Conservation (phyloP, 2,888 invertebrate genomes). For the Pseudeuparius sepicola region DNA sequence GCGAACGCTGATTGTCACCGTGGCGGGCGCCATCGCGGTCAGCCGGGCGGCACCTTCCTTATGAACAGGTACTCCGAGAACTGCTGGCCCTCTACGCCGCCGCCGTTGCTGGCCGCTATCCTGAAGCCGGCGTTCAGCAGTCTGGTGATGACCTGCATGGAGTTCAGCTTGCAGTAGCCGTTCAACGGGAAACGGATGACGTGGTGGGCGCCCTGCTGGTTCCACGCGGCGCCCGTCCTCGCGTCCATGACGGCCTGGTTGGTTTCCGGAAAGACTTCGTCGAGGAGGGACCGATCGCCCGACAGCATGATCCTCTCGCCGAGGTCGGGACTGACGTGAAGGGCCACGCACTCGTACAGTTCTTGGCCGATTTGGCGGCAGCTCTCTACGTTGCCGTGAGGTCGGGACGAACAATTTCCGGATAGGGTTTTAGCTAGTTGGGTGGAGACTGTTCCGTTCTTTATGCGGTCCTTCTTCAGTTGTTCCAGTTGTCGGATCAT, state of each 20-base stretch:
- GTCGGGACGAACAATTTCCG: slow-evolving; percentile 6
- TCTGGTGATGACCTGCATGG: slow-evolving; percentile 78
- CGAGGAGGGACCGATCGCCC: slow-evolving; percentile 65
- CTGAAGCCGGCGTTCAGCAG: slow-evolving; percentile 69
- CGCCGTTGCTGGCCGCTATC: slow-evolving; percentile 74
- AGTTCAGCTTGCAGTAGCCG: slow-evolving; percentile 82
- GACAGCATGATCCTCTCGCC: slow-evolving; percentile 75
- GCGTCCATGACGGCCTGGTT: slow-evolving; percentile 72
- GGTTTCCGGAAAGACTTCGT: slow-evolving; percentile 66
- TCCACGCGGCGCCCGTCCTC: slow-evolving; percentile 67
- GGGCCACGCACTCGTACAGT: slow-evolving; percentile 66
- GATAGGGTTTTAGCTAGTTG: slow-evolving; percentile 20
- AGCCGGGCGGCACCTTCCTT: slow-evolving; percentile 40
- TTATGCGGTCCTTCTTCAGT: slow-evolving; percentile 58
- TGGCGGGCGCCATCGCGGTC: too few relatives aligned
- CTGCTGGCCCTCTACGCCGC: slow-evolving; percentile 81
- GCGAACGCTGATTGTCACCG: too few relatives aligned
- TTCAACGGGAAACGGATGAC: slow-evolving; percentile 79
- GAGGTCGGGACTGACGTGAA: slow-evolving; percentile 71
- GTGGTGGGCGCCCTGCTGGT: slow-evolving; percentile 69
- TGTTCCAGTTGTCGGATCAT: slow-evolving; percentile 65
- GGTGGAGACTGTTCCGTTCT: slow-evolving; percentile 40
- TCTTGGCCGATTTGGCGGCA: slow-evolving; percentile 31
- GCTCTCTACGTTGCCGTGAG: slow-evolving; percentile 22
- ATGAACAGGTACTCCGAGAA: slow-evolving; percentile 83